These are phyloP conservation scores for Holothuria glaberrima DNA, from an alignment of 35 echinoderm and acorn worm genomes.

Conservation along the genomic window DNA sequence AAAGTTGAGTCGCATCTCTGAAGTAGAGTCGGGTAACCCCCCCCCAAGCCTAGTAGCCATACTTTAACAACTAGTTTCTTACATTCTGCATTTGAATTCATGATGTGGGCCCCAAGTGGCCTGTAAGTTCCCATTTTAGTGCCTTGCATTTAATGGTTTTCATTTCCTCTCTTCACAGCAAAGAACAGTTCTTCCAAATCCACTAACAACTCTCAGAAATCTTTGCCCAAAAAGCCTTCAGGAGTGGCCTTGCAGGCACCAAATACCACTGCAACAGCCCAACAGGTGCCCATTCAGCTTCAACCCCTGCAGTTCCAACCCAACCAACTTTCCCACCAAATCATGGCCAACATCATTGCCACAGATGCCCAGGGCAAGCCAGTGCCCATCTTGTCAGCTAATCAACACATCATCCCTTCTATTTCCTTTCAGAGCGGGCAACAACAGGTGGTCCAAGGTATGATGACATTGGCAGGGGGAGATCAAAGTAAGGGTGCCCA, in stretches of 20 bases:
- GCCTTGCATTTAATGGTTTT: neutral
- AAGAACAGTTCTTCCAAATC: slow-evolving; percentile 75
- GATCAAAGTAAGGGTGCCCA: slow-evolving; percentile 69
- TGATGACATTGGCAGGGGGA: slow-evolving; percentile 52
- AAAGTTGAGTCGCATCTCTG: too few relatives aligned
- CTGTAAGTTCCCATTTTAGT: too few relatives aligned
- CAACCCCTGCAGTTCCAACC: slow-evolving; percentile 35
- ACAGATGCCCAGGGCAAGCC: slow-evolving; percentile 78
- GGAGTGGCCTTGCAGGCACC: slow-evolving; percentile 60
- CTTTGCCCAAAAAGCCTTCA: slow-evolving; percentile 51
- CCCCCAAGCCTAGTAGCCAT: too few relatives aligned
- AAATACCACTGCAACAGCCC: neutral
- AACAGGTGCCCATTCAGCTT: slow-evolving; percentile 36
- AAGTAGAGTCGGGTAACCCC: too few relatives aligned
- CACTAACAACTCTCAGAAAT: slow-evolving; percentile 49
- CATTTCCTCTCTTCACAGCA: slow-evolving; percentile 43
- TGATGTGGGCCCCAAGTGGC: too few relatives aligned
- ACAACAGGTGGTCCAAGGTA: slow-evolving; percentile 63
- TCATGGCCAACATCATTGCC: slow-evolving; percentile 76
- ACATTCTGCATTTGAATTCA: too few relatives aligned
- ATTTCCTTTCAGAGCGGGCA: slow-evolving; percentile 63
- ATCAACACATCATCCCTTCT: slow-evolving; percentile 59
- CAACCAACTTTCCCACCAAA: slow-evolving; percentile 60
- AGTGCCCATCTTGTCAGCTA: slow-evolving; percentile 62
- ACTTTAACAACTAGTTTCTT: too few relatives aligned